A percentile compares a stretch with the other conserved stretches of the same genome.
Evolutionary conservation across 2,888 invertebrate genomes (phyloP).

Genomic region (Stictocephala bisonia): DNA sequence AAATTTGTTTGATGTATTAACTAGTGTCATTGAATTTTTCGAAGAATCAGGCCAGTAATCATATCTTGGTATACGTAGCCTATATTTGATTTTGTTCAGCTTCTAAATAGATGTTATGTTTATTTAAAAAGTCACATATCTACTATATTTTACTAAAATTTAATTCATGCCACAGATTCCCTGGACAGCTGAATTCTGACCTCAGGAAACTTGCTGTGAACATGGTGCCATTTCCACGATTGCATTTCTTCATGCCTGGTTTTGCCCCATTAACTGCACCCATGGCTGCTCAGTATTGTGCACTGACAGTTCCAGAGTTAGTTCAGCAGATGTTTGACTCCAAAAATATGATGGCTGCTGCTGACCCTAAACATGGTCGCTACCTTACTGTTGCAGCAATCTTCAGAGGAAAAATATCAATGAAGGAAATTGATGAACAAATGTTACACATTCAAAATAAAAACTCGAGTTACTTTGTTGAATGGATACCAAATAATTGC

Average conservation of each 20-base stretch:
- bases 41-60: too few relatives aligned
- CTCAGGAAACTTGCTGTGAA: conserved; percentile 70
- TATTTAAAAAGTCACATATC: too few relatives aligned
- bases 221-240: conserved; percentile 73
- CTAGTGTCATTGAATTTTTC: too few relatives aligned
- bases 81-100: too few relatives aligned
- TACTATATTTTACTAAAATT: too few relatives aligned
- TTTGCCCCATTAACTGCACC: conserved; percentile 80
- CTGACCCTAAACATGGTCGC: conserved; percentile 69
- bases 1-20: too few relatives aligned
- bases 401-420: conserved; percentile 65
- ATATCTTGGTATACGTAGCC: too few relatives aligned
- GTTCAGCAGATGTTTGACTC: conserved; percentile 71
- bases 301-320: conserved; percentile 68
- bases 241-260: conserved; percentile 70
- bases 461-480: conserved; percentile 63
- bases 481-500: conserved; percentile 64
- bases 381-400: conserved; percentile 72
- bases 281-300: conserved; percentile 66
- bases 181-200: conserved; percentile 72
- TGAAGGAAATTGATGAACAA: conserved; percentile 68
- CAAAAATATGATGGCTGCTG: conserved; percentile 71
- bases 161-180: conserved; percentile 65
- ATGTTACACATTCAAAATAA: conserved; percentile 67
- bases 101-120: too few relatives aligned